Base-by-base conservation (phyloP, 2,113 vertebrate species). In the Oceanites oceanicus region DNA sequence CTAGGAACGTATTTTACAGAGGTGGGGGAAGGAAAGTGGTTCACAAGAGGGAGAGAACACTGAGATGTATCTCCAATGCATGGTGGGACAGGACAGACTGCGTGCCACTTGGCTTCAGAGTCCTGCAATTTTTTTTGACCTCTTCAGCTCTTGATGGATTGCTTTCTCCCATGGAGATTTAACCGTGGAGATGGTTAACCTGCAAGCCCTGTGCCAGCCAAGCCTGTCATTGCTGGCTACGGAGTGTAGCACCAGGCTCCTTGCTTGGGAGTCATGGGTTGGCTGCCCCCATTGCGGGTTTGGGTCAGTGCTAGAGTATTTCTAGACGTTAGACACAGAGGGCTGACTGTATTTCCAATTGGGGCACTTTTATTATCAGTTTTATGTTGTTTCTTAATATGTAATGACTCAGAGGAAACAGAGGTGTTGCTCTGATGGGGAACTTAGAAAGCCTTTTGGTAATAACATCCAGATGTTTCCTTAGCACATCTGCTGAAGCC, bases 401-500 rank as follows among this genome's bases (percentile, higher is more conserved):
- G 8, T 73, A 76, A 55, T 80, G 55, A 94, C 82, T 94, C 85
- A 88, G 71, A 88, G 72, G 82, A 96, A 94, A 93, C 29, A 90
- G 91, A 73, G 75, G 62, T 96, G 86, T 96, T 94, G 89, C 87
- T 92, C 91, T 90, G 66, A 87, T 61, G 77, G 42, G 53, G 66
- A 94, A 73, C 76, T 53, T 89, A 78, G 76, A 94, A 94, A 94
- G 53, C 62, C 32, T 88, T 94, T 72, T 70, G 32, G 14, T 94
- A 92, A 94, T 94, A 80, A 63, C 47, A 93, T 92, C 95, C 95
- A 94, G 94, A 95, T 94, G 91, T 96, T 95, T 93, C 62, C 73
- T 81, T 72, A 94, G 80, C 49, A 95, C 84, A 85, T 96, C 91
- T 96, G 95, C 74, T 88, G 85, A 87, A 96, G 65, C 77, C 87